Conservation (phyloP, 2,113 vertebrate genomes). For the Indicator indicator region DNA sequence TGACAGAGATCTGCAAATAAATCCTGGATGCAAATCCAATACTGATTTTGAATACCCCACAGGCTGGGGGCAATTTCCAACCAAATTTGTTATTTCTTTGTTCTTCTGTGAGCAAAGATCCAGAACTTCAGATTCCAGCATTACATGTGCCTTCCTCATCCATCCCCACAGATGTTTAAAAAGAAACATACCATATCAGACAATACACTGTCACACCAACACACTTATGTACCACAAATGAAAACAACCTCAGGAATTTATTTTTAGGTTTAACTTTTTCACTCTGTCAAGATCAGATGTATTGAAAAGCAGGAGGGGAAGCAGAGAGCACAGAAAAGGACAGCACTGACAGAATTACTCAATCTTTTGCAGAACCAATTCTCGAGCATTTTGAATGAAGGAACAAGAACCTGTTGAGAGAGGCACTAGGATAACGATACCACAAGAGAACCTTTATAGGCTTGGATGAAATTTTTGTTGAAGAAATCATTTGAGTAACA, state of each 20-base stretch:
- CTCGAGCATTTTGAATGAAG: slow-evolving; percentile 4
- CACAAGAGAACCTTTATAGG: slow-evolving; percentile 26
- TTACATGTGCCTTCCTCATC: background rate
- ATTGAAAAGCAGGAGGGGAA: background rate
- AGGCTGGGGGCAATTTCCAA: background rate
- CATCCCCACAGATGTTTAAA: background rate
- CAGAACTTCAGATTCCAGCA: background rate
- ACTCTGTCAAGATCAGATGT: background rate
- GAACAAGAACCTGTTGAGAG: slow-evolving; percentile 7
- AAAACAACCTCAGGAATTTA: slow-evolving; percentile 4
- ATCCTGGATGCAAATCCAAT: background rate
- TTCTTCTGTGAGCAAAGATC: background rate
- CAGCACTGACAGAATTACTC: slow-evolving; percentile 31
- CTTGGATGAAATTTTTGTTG: background rate
- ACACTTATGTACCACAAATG: background rate
- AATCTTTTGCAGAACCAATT: slow-evolving; percentile 16
- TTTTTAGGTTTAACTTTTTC: background rate
- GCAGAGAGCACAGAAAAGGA: slow-evolving; percentile 22
- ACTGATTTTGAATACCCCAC: background rate
- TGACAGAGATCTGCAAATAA: background rate
- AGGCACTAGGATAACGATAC: slow-evolving; percentile 24
- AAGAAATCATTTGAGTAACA: background rate
- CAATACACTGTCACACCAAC: background rate
- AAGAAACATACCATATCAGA: background rate
- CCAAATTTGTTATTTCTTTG: background rate